These are phyloP conservation scores for Halocynthia aurantium DNA, from an alignment of 23 tunicate species.

Conservation along the genomic window DNA sequence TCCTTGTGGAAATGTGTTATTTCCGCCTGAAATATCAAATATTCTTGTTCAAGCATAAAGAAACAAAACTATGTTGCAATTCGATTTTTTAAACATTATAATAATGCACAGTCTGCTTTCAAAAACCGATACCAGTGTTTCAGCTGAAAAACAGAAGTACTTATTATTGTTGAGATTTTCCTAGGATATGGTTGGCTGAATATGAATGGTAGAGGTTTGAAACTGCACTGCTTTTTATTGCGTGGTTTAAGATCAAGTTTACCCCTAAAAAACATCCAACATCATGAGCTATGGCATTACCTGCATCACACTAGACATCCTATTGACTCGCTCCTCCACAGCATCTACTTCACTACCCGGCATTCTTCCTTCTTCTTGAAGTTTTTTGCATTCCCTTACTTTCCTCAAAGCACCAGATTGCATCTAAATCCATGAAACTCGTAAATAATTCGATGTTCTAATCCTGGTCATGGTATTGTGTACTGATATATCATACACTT, in stretches of 20 bases:
- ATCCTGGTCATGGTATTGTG: not conserved
- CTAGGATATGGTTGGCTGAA: not conserved
- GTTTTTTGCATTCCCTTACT: constrained; percentile 70
- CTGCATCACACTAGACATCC: constrained; percentile 66
- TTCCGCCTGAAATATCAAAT: constrained; percentile 34
- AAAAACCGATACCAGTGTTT: too few species aligned
- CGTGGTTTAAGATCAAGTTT: too few species aligned
- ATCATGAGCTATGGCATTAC: constrained; percentile 4
- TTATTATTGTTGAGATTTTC: not conserved
- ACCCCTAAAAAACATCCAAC: not conserved
- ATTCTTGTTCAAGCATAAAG: not conserved
- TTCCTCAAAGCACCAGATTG: constrained; percentile 86
- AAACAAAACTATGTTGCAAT: too few species aligned
- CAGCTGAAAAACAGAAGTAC: not conserved
- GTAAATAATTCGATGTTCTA: too few species aligned
- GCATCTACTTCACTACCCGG: constrained; percentile 62
- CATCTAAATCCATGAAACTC: constrained; percentile 26
- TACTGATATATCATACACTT: constrained; percentile 11
- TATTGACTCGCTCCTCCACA: constrained; percentile 69
- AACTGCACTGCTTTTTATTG: not conserved
- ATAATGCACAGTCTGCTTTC: not conserved
- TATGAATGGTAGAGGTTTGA: not conserved
- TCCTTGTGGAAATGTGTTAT: constrained; percentile 79
- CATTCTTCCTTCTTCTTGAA: constrained; percentile 77
- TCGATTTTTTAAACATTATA: too few species aligned